Percentiles rank a stretch among this genome's conserved stretches.
Conservation (phyloP, 2,888 invertebrate species). For the Entomobrya proxima region DNA sequence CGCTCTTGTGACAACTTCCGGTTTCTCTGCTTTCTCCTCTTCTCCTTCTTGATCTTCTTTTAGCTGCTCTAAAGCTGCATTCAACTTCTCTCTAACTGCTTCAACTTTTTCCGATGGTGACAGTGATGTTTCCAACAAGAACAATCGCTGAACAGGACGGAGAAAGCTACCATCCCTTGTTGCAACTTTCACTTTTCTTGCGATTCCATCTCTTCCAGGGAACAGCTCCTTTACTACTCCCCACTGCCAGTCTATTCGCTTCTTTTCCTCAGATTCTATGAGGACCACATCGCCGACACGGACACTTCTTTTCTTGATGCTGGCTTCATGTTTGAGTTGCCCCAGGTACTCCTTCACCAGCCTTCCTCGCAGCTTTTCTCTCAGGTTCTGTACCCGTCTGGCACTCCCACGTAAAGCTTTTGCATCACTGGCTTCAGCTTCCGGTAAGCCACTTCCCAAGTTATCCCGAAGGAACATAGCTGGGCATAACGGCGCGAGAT, state of each 20-base stretch:
- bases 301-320: neutral
- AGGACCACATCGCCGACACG: conserved; percentile 5
- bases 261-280: neutral
- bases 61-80: no score
- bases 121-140: neutral
- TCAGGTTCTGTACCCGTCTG: neutral
- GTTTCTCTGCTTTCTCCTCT: no score
- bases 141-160: conserved; percentile 10
- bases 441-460: neutral
- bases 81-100: no score
- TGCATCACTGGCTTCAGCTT: conserved; percentile 3
- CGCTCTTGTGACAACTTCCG: no score
- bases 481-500: conserved; percentile 10
- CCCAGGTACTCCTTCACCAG: conserved; percentile 26
- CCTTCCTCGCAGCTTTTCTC: neutral
- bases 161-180: neutral
- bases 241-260: conserved; percentile 3
- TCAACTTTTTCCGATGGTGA: no score
- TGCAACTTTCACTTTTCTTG: neutral
- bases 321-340: neutral
- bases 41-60: no score
- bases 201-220: neutral
- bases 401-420: neutral
- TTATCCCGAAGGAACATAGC: neutral
- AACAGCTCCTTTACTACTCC: neutral